Conservation (phyloP, 2,888 invertebrate species). For the Cyaniris semiargus region DNA sequence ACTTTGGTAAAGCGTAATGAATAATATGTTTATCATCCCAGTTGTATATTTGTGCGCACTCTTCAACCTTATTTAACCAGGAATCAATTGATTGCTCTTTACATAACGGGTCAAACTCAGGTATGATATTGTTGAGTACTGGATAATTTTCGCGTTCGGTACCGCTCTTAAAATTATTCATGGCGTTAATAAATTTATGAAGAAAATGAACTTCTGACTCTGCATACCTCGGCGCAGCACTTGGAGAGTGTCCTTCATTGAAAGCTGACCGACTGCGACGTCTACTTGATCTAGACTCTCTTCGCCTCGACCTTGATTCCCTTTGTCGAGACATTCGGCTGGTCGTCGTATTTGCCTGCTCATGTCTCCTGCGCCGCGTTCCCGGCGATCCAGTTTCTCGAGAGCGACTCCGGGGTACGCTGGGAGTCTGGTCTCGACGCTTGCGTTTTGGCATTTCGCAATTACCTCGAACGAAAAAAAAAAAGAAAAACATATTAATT, state of each 20-base stretch:
- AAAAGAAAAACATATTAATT: too few relatives aligned
- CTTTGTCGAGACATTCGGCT: background rate
- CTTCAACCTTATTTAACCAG: conserved; percentile 43
- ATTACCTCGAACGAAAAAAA: too few relatives aligned
- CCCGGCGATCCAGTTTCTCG: background rate
- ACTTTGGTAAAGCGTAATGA: conserved; percentile 43
- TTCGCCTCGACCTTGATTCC: background rate
- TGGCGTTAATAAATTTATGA: too few relatives aligned
- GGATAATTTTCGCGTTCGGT: too few relatives aligned
- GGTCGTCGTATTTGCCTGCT: background rate
- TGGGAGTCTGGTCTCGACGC: background rate
- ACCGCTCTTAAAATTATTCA: too few relatives aligned
- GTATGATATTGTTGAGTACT: too few relatives aligned
- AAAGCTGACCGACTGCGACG: too few relatives aligned
- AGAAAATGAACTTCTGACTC: too few relatives aligned
- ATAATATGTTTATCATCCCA: conserved; percentile 42
- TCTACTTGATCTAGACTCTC: too few relatives aligned
- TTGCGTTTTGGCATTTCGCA: background rate
- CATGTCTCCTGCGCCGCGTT: background rate
- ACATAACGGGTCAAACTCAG: too few relatives aligned
- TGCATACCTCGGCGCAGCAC: too few relatives aligned
- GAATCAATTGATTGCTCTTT: conserved; percentile 39
- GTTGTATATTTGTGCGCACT: conserved; percentile 41
- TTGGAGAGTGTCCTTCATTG: too few relatives aligned
- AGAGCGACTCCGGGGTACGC: background rate